phyloP scores from a whole-genome alignment of 2,888 invertebrate genomes.

The Drosophila prolongata region DNA sequence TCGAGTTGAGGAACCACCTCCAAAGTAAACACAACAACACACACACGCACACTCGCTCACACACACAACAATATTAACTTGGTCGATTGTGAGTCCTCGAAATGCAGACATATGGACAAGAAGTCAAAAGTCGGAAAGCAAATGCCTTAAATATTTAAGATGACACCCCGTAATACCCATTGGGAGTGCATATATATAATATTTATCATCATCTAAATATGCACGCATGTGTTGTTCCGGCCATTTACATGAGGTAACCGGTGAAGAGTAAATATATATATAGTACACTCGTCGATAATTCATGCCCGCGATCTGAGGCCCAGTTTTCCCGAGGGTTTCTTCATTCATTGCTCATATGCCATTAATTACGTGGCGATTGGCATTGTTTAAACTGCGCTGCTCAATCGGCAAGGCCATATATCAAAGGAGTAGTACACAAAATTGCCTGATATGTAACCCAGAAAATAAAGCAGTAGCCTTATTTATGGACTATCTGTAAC shows the following conservation, averaged over 20 bases:
- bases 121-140: constrained; percentile 48
- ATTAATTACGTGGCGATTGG: constrained; percentile 59
- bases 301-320: constrained; percentile 39
- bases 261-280: not conserved
- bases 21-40: constrained; percentile 1
- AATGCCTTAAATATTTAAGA: constrained; percentile 72
- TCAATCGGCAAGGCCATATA: constrained; percentile 41
- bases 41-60: not conserved
- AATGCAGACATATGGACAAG: constrained; percentile 43
- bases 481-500: constrained; percentile 10
- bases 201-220: constrained; percentile 72
- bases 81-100: constrained; percentile 37
- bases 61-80: constrained; percentile 21
- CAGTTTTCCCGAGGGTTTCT: not conserved
- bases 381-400: constrained; percentile 49
- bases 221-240: constrained; percentile 37
- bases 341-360: constrained; percentile 39
- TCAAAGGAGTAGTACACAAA: constrained; percentile 3
- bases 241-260: constrained; percentile 7
- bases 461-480: not conserved
- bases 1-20: not conserved
- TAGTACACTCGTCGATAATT: constrained; percentile 65
- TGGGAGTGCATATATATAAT: constrained; percentile 55
- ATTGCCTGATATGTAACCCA: constrained; percentile 7
- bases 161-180: constrained; percentile 44